Percentiles rank a stretch among this genome's conserved stretches.
phyloP scores from a whole-genome alignment of 2,888 invertebrate genomes.

The Volucella bombylans region DNA sequence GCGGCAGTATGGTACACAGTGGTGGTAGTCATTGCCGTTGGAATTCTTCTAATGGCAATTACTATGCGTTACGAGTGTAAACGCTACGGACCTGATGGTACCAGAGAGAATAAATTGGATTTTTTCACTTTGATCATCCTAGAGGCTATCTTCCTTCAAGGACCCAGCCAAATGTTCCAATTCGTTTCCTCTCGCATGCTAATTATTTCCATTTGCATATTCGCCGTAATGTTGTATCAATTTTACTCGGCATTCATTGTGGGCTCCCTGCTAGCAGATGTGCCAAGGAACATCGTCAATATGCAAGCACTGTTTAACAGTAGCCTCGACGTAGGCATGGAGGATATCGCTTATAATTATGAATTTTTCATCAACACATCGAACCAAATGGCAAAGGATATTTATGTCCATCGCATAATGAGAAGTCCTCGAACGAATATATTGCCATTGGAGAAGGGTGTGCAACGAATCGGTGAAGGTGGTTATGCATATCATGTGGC shows the following conservation, averaged over 20 bases:
- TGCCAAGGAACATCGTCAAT: slow-evolving; percentile 78
- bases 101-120: slow-evolving; percentile 74
- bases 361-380: slow-evolving; percentile 77
- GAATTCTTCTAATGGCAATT: slow-evolving; percentile 76
- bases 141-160: slow-evolving; percentile 80
- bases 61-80: slow-evolving; percentile 77
- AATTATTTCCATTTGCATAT: slow-evolving; percentile 77
- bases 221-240: slow-evolving; percentile 80
- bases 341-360: slow-evolving; percentile 79
- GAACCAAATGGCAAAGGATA: slow-evolving; percentile 76
- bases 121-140: slow-evolving; percentile 78
- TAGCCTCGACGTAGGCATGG: slow-evolving; percentile 79
- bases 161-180: slow-evolving; percentile 77
- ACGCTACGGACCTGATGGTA: slow-evolving; percentile 18
- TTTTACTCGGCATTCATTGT: slow-evolving; percentile 81
- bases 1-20: slow-evolving; percentile 79
- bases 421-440: slow-evolving; percentile 75
- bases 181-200: slow-evolving; percentile 78
- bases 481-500: slow-evolving; percentile 80
- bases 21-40: slow-evolving; percentile 75
- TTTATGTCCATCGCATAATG: slow-evolving; percentile 78
- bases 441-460: slow-evolving; percentile 77
- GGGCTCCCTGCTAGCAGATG: slow-evolving; percentile 78
- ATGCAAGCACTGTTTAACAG: slow-evolving; percentile 78
- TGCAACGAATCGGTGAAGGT: slow-evolving; percentile 76